Evolutionary conservation across 2,888 invertebrate species (phyloP).

Genomic region (Sinelater perroti): DNA sequence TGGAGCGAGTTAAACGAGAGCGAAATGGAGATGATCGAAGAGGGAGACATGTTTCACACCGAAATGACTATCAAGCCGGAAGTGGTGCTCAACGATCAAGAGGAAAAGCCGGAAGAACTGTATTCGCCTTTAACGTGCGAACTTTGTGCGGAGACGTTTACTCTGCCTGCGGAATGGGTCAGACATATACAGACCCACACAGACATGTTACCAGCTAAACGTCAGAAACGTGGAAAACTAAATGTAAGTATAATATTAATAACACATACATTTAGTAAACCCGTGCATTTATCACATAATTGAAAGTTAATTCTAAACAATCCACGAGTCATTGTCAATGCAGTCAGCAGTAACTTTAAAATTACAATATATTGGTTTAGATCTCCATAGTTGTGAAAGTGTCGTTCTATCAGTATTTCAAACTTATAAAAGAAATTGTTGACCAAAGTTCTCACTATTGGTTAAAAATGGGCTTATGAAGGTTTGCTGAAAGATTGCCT

Average conservation of each 20-base stretch:
- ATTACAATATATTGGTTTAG: too few species aligned
- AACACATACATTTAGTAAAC: slow-evolving; percentile 11
- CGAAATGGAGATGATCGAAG: slow-evolving; percentile 66
- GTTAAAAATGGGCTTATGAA: too few species aligned
- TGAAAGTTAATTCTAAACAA: too few species aligned
- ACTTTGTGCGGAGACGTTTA: slow-evolving; percentile 84
- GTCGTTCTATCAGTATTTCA: too few species aligned
- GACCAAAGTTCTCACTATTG: too few species aligned
- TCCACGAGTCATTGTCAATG: too few species aligned
- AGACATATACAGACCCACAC: slow-evolving; percentile 84
- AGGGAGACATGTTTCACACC: slow-evolving; percentile 71
- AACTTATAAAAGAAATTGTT: too few species aligned
- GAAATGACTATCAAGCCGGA: slow-evolving; percentile 78
- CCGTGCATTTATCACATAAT: background rate
- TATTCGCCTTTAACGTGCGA: slow-evolving; percentile 84
- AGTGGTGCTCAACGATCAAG: slow-evolving; percentile 51
- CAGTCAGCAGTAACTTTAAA: too few species aligned
- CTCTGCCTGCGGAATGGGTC: slow-evolving; percentile 83
- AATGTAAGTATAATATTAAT: slow-evolving; percentile 24
- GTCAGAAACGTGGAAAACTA: slow-evolving; percentile 65
- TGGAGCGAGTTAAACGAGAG: slow-evolving; percentile 75
- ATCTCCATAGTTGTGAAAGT: too few species aligned
- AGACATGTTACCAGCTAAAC: slow-evolving; percentile 66
- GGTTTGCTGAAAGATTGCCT: too few species aligned
- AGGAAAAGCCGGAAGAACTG: slow-evolving; percentile 64